Conservation (phyloP, 2,113 vertebrate species). For the Syngnathus floridae region DNA sequence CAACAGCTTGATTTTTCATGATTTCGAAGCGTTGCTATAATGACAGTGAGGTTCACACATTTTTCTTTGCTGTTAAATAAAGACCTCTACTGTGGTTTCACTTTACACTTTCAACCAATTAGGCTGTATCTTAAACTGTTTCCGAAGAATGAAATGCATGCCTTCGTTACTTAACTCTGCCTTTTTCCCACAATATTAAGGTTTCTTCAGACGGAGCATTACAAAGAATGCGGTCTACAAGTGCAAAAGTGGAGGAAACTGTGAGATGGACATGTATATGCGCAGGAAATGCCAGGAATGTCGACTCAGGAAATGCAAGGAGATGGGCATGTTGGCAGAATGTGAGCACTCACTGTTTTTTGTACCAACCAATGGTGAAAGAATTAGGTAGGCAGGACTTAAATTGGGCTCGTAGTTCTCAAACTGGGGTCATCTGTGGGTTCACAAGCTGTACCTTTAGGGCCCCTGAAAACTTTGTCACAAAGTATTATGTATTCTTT, state of each 20-base stretch:
- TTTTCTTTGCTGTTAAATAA: no score
- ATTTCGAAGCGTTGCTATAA: no score
- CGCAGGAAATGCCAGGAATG: constrained; percentile 96
- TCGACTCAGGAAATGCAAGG: constrained; percentile 91
- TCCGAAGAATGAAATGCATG: not conserved
- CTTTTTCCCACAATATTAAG: constrained; percentile 52
- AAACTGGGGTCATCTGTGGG: no score
- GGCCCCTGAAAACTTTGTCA: no score
- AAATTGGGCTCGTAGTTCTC: no score
- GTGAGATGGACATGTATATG: constrained; percentile 99
- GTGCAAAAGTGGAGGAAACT: constrained; percentile 94
- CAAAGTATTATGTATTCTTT: no score
- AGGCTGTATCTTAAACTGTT: not conserved
- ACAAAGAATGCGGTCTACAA: constrained; percentile 98
- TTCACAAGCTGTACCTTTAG: no score
- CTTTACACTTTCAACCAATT: not conserved
- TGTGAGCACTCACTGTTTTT: constrained; percentile 77
- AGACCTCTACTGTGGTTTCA: no score
- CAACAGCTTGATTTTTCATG: no score
- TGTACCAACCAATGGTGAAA: not conserved
- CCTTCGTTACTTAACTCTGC: not conserved
- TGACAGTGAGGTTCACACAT: not conserved
- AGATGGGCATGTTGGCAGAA: constrained; percentile 98
- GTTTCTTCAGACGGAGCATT: constrained; percentile 96
- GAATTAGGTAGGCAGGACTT: no score